Base-by-base conservation (phyloP, 1,140 invertebrate genomes). In the Megathymus violae region DNA sequence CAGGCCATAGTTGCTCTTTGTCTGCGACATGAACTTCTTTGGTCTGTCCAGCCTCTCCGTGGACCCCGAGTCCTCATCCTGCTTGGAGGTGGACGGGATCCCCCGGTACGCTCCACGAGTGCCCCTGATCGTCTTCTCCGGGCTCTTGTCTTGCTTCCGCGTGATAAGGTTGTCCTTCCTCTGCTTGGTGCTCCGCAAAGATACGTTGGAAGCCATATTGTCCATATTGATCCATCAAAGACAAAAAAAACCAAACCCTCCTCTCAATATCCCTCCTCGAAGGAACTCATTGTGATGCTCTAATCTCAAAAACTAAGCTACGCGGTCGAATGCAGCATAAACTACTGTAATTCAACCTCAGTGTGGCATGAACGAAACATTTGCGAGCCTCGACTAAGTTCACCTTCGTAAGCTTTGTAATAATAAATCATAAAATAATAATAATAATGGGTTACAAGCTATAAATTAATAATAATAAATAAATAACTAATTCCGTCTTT, bases 101-200 rank as follows among this genome's bases (percentile, higher is more conserved):
- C 81, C 82, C 65, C 91, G 68, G 63, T 89, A 89, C 4, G 86
- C 88, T 4, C 88, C 86, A 36, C 86, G 73, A 9, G 88, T 91
- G 0, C 86, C 85, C 15, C 88, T 74, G 41, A 89, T 89, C 4
- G 84, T 88, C 72, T 92, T 92, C 72, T 92, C 91, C 3, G 91
- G 91, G 48, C 83, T 88, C 70, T 91, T 91, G 71, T 92, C 91
- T 71, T 91, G 87, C 62, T 92, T 92, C 58, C 91, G 78, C n/a
- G 91, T 82, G 3, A 90, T 89, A 44, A 89, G 75, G 66, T 89
- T 90, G 72, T 90, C 88, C 76, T 90, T 90, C 67, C 88, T 79
- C 64, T 88, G 82, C 69, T 91, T 91, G 69, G 73, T 89, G 71
- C 71, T 88, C 54, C 91, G 72, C 68, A 89, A 69, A 43, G 85